phyloP scores from a whole-genome alignment of 2,888 invertebrate genomes.

The Drosophila longiperda region DNA sequence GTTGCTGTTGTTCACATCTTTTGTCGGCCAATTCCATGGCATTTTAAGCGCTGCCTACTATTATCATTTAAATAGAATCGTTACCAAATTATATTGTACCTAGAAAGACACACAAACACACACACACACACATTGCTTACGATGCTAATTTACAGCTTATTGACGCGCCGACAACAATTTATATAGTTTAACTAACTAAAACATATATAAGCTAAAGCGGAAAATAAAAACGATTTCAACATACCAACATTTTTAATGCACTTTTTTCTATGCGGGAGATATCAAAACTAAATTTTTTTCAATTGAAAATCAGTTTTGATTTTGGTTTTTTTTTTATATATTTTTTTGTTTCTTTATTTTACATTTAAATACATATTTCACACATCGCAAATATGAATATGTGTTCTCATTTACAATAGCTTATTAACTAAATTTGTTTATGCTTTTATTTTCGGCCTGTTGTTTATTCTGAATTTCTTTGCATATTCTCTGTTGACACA shows the following conservation, averaged over 20 bases:
- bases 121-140: constrained; percentile 36
- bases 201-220: constrained; percentile 43
- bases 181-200: constrained; percentile 42
- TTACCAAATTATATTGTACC: constrained; percentile 65
- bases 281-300: not conserved
- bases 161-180: constrained; percentile 30
- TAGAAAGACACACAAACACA: constrained; percentile 41
- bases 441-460: constrained; percentile 60
- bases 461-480: constrained; percentile 39
- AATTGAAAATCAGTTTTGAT: constrained; percentile 1
- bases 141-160: constrained; percentile 51
- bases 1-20: constrained; percentile 14
- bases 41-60: constrained; percentile 10
- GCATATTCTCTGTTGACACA: constrained; percentile 49
- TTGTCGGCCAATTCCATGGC: constrained; percentile 4
- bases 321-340: constrained; percentile 65
- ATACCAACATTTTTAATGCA: not conserved
- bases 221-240: constrained; percentile 68
- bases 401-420: constrained; percentile 76
- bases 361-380: constrained; percentile 83
- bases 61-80: constrained; percentile 49
- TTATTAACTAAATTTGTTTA: constrained; percentile 73
- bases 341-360: constrained; percentile 81
- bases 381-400: constrained; percentile 73
- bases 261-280: not conserved